A percentile compares a stretch with the other conserved stretches of the same genome.
phyloP scores from a whole-genome alignment of 2,113 vertebrate genomes.

The Hydropotes inermis region DNA sequence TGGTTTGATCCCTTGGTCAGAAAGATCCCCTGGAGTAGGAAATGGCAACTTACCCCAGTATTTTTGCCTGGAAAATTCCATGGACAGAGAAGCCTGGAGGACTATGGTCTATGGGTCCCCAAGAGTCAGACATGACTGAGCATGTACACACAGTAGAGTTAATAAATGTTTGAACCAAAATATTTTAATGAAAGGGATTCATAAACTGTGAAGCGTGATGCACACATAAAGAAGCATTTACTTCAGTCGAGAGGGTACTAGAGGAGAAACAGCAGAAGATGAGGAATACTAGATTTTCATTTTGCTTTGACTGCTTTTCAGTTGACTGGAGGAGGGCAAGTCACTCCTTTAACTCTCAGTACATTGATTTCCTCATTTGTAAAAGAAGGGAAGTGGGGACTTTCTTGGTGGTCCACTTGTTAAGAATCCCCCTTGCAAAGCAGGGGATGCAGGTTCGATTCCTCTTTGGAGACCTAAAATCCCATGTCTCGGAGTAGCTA shows the following conservation, averaged over 20 bases:
- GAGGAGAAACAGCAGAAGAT: not conserved
- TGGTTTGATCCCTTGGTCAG: not conserved
- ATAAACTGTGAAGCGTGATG: not conserved
- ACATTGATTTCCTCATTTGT: not conserved
- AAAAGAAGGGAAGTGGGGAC: not conserved
- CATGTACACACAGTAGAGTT: not conserved
- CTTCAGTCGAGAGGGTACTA: not conserved
- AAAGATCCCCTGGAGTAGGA: not conserved
- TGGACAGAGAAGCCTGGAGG: not conserved
- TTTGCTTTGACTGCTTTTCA: not conserved
- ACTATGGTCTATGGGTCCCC: not conserved
- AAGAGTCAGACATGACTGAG: not conserved
- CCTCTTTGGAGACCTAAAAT: not conserved
- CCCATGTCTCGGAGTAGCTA: not conserved
- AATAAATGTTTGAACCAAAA: not conserved
- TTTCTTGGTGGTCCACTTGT: not conserved
- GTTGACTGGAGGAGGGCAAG: not conserved
- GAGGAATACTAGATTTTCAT: not conserved
- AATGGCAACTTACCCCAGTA: not conserved
- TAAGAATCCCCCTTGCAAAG: not conserved
- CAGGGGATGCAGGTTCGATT: not conserved
- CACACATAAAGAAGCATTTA: not conserved
- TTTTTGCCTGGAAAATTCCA: not conserved
- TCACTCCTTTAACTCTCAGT: not conserved
- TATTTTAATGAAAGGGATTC: not conserved